A percentile compares a stretch with the other conserved stretches of the same genome.
Conservation (phyloP, 2,113 vertebrate species). For the western clawed frog (Xenopus tropicalis) region UCB_Xtro_10.0 CM004444.2:155931501-155932000, state of each 20-base stretch:
- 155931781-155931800: neutral
- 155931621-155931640: too few species aligned
- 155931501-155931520: too few species aligned
- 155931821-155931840: slow-evolving; percentile 21
- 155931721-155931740: too few species aligned
- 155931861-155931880: slow-evolving; percentile 1
- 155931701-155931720: too few species aligned
- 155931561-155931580: too few species aligned
- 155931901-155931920: slow-evolving; percentile 1
- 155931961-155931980: neutral
- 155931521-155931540: too few species aligned
- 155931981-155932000: slow-evolving; percentile 7
- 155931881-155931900: slow-evolving; percentile 24
- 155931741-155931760: slow-evolving; percentile 5
- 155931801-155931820: slow-evolving; percentile 4
- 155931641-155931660: too few species aligned
- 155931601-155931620: too few species aligned
- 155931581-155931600: too few species aligned
- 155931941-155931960: slow-evolving; percentile 17
- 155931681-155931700: too few species aligned
- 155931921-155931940: slow-evolving; percentile 1
- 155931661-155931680: too few species aligned
- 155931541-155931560: too few species aligned
- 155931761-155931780: slow-evolving; percentile 12
- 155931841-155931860: slow-evolving; percentile 15